Base-by-base conservation (phyloP, 2,888 invertebrate species). In the Aspidiotus rigidus region DNA sequence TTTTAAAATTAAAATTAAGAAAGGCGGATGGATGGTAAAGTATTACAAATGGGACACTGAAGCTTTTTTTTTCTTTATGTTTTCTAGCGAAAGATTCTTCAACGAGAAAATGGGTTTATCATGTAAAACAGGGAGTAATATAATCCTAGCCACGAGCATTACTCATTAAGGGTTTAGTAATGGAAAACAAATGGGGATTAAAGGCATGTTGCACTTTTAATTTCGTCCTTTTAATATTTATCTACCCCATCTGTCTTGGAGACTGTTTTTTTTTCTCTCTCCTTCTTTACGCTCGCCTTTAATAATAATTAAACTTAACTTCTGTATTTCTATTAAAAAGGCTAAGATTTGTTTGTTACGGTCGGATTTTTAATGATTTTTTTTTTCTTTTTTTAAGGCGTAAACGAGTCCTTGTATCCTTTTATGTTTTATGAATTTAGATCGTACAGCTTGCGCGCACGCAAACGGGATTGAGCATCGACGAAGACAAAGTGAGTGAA, bases 131-230 rank as follows among this genome's bases (percentile, higher is more conserved):
- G 66, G 66, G 66, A 57, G 66, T 66, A 57, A 66, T 66, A 59
- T 66, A 66, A 66, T 66, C 66, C 66, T 66, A 66, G 66, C 66
- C 66, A 66, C 66, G 66, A 66, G 66, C 66, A 66, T 66, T 66
- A 66, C 66, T 66, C 66, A 66, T 66, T 66, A 66, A 66, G 66
- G 66, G 66, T 66, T 66, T 44, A 49, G 66, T 66, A 66, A 66
- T 66, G 66, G 66, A 66, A 66, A 66, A 66, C 66, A 66, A 66
- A 66, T 66, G 66, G 66, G 66, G 66, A 66, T 66, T 66, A 66
- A 66, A 66, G 66, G 66, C 66, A 66, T 66, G 66, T 66, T 66
- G 66, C 66, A 66, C 66, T 66, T 66, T 66, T 66, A 66, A 66
- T 66, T 66, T 66, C 66, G 66, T 66, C 66, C 66, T 66, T 66